Conservation (phyloP, 2,888 invertebrate genomes). For the Xylota sylvarum region DNA sequence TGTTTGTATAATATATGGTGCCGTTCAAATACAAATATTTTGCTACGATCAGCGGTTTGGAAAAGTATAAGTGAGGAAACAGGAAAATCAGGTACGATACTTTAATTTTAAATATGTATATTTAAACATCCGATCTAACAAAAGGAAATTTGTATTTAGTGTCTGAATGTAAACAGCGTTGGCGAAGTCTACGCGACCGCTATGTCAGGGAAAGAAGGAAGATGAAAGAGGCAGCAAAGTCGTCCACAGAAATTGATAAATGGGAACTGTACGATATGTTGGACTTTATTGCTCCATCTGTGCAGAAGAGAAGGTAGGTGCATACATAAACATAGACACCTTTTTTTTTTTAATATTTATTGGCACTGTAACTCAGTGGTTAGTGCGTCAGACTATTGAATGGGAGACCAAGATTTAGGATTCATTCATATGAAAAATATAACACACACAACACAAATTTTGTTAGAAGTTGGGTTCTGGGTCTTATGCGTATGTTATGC, state of each 20-base stretch:
- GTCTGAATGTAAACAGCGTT: constrained; percentile 34
- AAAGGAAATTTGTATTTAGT: constrained; percentile 1
- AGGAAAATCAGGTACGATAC: constrained; percentile 9
- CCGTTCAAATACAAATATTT: constrained; percentile 12
- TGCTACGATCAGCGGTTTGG: not conserved
- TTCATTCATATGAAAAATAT: too few species aligned
- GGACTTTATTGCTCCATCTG: constrained; percentile 2
- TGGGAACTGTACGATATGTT: constrained; percentile 31
- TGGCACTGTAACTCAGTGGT: too few species aligned
- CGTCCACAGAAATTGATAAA: not conserved
- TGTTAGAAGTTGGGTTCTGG: too few species aligned
- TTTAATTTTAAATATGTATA: not conserved
- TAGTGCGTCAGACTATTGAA: too few species aligned
- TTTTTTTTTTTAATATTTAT: too few species aligned
- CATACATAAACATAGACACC: too few species aligned
- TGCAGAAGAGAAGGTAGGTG: constrained; percentile 1
- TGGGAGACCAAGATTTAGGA: too few species aligned
- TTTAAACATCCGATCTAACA: not conserved
- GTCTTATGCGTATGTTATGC: too few species aligned
- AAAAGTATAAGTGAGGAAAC: not conserved
- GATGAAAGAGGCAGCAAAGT: not conserved
- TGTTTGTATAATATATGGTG: constrained; percentile 21
- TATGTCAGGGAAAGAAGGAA: constrained; percentile 36
- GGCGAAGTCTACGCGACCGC: constrained; percentile 40
- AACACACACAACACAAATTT: too few species aligned